Evolutionary conservation across 2,113 vertebrate genomes (phyloP), one percentile per base, ranked within the genome.

Genomic region (Speoplatyrhinus poulsoni): DNA sequence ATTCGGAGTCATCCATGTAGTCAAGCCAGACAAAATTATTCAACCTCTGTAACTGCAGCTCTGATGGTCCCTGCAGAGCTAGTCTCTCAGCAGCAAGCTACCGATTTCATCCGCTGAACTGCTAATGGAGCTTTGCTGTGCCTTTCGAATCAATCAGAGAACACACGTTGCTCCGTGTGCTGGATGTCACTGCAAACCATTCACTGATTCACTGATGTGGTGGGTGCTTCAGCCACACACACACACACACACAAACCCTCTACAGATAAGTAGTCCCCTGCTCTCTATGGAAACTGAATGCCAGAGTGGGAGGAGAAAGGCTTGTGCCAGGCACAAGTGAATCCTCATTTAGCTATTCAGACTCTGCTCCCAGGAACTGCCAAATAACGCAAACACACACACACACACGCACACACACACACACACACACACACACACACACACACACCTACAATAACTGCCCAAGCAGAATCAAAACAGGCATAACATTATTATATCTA

Each of bases 251-350:
- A 7, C 53, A 54, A n/a, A 54, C 16, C 53, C 16, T n/a, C 53
- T 16, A 54, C 16, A 15, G 16, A 54, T 15, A 16, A 54, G 53
- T 54, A 8, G 12, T 53, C 50, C 50, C 50, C 50, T 53, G 50
- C 26, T 26, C 26, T 26, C 26, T 26, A 26, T 26, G 26, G 26
- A 26, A 26, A 26, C 26, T 26, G 26, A 3, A 1, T 26, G 65
- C 49, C 52, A 62, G 69, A 72, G 57, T 71, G 67, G 65, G 79
- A 77, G 73, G 70, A 73, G 66, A 72, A 72, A 60, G 81, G 71
- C 68, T 62, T 78, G 83, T 85, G 86, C 84, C 82, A 67, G 89
- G 85, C 89, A 87, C 89, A 87, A 88, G 90, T 76, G 82, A 57
- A 60, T 77, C 75, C 79, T 76, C 81, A 81, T 87, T 86, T 84